Evolutionary conservation across 1,140 invertebrate genomes (phyloP).

Genomic region (Parasteatoda tepidariorum): DNA sequence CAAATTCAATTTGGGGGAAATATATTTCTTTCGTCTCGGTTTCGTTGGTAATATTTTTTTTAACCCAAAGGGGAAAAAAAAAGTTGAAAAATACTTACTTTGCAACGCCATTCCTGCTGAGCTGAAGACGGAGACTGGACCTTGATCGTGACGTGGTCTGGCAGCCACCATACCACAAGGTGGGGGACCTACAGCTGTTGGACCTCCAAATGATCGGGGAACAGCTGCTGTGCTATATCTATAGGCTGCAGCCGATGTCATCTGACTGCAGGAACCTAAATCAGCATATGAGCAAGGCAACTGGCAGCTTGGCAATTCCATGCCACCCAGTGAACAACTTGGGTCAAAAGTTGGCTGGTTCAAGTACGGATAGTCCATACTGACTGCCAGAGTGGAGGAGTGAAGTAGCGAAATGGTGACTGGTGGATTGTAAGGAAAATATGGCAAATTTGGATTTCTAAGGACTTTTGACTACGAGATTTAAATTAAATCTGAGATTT

Average conservation of each 20-base stretch:
- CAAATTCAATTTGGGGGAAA: background rate
- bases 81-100: slow-evolving; percentile 37
- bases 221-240: slow-evolving; percentile 49
- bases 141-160: slow-evolving; percentile 56
- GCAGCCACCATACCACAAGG: slow-evolving; percentile 53
- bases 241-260: slow-evolving; percentile 75
- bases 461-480: no score
- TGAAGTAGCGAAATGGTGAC: slow-evolving; percentile 45
- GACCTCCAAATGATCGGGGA: slow-evolving; percentile 50
- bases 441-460: background rate
- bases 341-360: slow-evolving; percentile 78
- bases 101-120: slow-evolving; percentile 54
- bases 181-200: slow-evolving; percentile 14
- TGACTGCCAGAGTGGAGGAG: slow-evolving; percentile 34
- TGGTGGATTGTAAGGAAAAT: background rate
- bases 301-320: slow-evolving; percentile 72
- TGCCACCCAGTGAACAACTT: slow-evolving; percentile 74
- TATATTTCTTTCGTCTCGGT: background rate
- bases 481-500: no score
- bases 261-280: slow-evolving; percentile 85
- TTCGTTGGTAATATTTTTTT: background rate
- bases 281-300: slow-evolving; percentile 86
- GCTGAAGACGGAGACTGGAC: slow-evolving; percentile 46
- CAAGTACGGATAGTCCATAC: slow-evolving; percentile 80
- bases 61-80: background rate